Percentiles rank a stretch among this genome's conserved stretches.
Conservation (phyloP, 2,797 vertebrate species). For the Sphenodon punctatus region DNA sequence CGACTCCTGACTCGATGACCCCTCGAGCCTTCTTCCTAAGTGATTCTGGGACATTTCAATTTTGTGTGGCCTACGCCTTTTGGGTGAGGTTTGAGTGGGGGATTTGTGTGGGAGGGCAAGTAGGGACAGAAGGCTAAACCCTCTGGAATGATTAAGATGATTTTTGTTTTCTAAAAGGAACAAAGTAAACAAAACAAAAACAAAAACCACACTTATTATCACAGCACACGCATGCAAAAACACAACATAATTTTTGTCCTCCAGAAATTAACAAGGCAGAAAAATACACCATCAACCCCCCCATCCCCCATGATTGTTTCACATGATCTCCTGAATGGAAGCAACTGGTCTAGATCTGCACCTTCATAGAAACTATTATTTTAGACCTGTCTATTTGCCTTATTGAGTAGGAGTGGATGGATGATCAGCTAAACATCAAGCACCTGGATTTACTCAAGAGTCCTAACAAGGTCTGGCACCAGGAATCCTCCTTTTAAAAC, state of each 20-base stretch:
- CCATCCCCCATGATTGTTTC: neutral
- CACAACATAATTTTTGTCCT: neutral
- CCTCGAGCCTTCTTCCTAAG: constrained; percentile 56
- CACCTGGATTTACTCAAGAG: neutral
- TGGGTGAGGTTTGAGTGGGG: constrained; percentile 71
- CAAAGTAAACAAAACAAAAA: constrained; percentile 35
- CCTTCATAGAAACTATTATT: fast-evolving
- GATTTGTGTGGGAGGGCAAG: constrained; percentile 85
- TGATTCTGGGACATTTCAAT: constrained; percentile 38
- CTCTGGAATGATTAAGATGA: constrained; percentile 77
- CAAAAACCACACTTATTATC: constrained; percentile 48
- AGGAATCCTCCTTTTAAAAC: neutral
- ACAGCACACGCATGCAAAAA: constrained; percentile 6
- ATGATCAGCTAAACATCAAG: too few species aligned
- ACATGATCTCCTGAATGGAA: too few species aligned
- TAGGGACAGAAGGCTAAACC: constrained; percentile 85
- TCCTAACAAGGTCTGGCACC: neutral
- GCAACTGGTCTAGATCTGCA: too few species aligned
- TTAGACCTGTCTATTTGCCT: neutral
- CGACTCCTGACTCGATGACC: constrained; percentile 36
- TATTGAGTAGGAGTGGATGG: neutral
- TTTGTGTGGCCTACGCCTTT: constrained; percentile 65
- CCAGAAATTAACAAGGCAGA: neutral
- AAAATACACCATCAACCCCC: neutral
- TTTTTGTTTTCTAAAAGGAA: constrained; percentile 80